phyloP scores from a whole-genome alignment of 2,888 invertebrate genomes.

The Galerucella pusilla region DNA sequence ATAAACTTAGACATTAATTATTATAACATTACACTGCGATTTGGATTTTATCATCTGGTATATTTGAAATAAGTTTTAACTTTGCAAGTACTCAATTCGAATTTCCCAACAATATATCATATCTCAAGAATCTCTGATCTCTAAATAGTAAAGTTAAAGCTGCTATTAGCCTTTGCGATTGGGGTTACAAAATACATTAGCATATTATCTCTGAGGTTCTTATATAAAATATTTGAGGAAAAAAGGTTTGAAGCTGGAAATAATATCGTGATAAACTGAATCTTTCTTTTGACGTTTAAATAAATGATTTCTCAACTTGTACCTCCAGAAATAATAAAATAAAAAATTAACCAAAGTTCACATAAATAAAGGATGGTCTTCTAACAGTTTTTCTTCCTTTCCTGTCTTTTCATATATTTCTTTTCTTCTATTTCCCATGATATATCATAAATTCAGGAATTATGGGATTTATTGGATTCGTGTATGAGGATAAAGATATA shows the following conservation, averaged over 20 bases:
- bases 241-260: not conserved
- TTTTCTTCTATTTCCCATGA: not conserved
- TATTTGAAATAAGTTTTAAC: not conserved
- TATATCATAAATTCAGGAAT: not conserved
- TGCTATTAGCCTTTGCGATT: not conserved
- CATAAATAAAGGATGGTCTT: not conserved
- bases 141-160: not conserved
- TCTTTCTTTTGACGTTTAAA: not conserved
- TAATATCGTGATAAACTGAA: not conserved
- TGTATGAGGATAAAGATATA: not conserved
- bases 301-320: not conserved
- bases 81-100: not conserved
- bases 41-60: not conserved
- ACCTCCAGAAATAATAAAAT: not conserved
- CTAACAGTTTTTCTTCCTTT: not conserved
- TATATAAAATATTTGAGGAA: not conserved
- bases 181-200: conserved; percentile 1
- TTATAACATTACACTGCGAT: too few species aligned
- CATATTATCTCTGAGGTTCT: not conserved
- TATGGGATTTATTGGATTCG: not conserved
- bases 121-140: not conserved
- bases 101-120: not conserved
- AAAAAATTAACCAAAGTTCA: not conserved
- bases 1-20: too few species aligned
- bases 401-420: not conserved